A percentile compares a stretch with the other conserved stretches of the same genome.
Conservation (phyloP, 2,113 vertebrate genomes). For the Lynx canadensis region DNA sequence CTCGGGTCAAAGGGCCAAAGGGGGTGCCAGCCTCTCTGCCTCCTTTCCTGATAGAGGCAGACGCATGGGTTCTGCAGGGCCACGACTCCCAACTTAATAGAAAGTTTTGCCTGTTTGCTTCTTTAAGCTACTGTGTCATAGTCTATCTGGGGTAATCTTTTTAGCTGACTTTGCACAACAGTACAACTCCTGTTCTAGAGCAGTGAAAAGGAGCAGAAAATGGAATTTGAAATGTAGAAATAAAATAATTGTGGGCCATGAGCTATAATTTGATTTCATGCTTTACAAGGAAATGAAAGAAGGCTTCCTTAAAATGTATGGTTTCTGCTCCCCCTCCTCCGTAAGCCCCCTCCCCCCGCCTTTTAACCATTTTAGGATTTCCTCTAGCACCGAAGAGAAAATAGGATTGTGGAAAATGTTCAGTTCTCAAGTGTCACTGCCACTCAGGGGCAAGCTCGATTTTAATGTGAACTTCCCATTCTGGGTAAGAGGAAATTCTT, state of each 20-base stretch:
- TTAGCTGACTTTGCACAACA: conserved; percentile 82
- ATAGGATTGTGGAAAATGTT: conserved; percentile 87
- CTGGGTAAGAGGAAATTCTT: conserved; percentile 92
- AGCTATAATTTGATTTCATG: conserved; percentile 89
- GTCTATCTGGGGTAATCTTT: conserved; percentile 78
- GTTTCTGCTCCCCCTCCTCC: conserved; percentile 55
- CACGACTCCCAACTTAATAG: neutral
- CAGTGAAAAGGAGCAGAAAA: conserved; percentile 84
- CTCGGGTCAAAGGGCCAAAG: neutral
- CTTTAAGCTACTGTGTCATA: conserved; percentile 75
- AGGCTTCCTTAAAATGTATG: conserved; percentile 85
- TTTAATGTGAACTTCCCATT: conserved; percentile 92
- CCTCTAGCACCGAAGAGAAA: conserved; percentile 86
- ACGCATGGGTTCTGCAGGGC: neutral
- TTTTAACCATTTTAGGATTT: conserved; percentile 90
- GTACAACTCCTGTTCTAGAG: conserved; percentile 79
- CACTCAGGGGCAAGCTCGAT: conserved; percentile 87
- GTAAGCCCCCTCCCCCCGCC: neutral
- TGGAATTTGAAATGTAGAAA: conserved; percentile 86
- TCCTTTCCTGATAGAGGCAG: neutral
- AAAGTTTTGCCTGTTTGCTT: conserved; percentile 36
- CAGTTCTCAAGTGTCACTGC: conserved; percentile 88
- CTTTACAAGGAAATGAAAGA: conserved; percentile 89
- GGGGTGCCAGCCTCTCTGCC: fast-evolving
- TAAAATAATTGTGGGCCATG: conserved; percentile 84